phyloP scores from a whole-genome alignment of 2,113 vertebrate species.

The Lepus americanus region DNA sequence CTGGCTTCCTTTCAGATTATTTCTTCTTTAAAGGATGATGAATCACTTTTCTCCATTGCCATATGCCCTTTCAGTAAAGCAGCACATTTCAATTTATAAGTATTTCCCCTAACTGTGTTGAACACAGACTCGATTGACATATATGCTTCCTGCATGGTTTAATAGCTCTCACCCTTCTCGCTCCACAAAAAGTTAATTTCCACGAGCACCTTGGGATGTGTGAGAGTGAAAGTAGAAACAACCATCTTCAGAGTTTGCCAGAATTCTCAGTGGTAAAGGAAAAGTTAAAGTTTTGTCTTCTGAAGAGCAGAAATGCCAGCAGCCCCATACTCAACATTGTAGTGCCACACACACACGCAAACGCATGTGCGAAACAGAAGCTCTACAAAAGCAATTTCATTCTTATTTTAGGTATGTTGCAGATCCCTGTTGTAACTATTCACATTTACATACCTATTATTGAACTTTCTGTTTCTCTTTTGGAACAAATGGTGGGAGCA shows the following conservation, averaged over 20 bases:
- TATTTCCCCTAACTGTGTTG: neutral
- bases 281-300: neutral
- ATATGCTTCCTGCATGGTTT: neutral
- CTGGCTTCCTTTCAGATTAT: neutral
- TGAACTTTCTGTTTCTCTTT: neutral
- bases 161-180: neutral
- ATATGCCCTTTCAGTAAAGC: neutral
- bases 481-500: neutral
- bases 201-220: neutral
- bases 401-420: neutral
- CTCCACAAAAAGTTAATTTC: slow-evolving; percentile 2
- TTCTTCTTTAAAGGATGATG: slow-evolving; percentile 31
- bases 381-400: neutral
- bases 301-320: neutral
- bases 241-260: neutral
- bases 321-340: rapidly evolving
- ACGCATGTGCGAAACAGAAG: neutral
- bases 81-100: neutral
- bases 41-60: neutral
- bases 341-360: neutral
- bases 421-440: neutral
- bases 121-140: rapidly evolving
- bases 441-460: neutral
- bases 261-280: neutral
- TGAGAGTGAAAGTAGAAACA: neutral